phyloP scores from a whole-genome alignment of 2,888 invertebrate genomes.

The Anarsia innoxiella region DNA sequence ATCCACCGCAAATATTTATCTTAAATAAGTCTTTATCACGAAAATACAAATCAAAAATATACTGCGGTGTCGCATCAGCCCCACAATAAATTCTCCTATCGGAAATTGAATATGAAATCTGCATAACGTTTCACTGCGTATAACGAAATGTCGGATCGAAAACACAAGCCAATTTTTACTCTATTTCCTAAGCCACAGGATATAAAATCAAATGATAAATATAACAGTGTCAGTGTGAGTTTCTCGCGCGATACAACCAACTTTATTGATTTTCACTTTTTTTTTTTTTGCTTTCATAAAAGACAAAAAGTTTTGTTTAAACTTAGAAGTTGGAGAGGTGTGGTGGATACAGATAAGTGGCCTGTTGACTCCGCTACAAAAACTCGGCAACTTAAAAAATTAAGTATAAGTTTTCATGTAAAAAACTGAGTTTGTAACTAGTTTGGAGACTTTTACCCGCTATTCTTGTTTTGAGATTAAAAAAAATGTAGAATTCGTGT shows the following conservation, averaged over 20 bases:
- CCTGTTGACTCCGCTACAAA: not conserved
- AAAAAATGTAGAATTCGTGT: too few relatives aligned
- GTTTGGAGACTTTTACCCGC: too few relatives aligned
- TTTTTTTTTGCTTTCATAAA: slow-evolving; percentile 18
- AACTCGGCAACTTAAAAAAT: too few relatives aligned
- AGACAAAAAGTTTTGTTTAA: slow-evolving; percentile 5
- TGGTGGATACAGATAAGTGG: slow-evolving; percentile 3
- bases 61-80: slow-evolving; percentile 23
- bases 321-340: slow-evolving; percentile 3
- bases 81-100: slow-evolving; percentile 42
- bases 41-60: slow-evolving; percentile 13
- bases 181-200: slow-evolving; percentile 2
- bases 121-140: slow-evolving; percentile 35
- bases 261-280: slow-evolving; percentile 27
- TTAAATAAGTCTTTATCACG: slow-evolving; percentile 11
- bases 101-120: slow-evolving; percentile 54
- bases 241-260: slow-evolving; percentile 16
- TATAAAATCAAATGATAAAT: slow-evolving; percentile 4
- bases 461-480: too few relatives aligned
- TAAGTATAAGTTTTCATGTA: too few relatives aligned
- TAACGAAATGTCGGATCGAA: slow-evolving; percentile 13
- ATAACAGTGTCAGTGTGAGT: slow-evolving; percentile 6
- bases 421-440: too few relatives aligned
- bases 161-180: slow-evolving; percentile 10
- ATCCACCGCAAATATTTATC: not conserved